A percentile compares a stretch with the other conserved stretches of the same genome.
Conservation (phyloP, 2,113 vertebrate species). For the Typhlomys cinereus region DNA sequence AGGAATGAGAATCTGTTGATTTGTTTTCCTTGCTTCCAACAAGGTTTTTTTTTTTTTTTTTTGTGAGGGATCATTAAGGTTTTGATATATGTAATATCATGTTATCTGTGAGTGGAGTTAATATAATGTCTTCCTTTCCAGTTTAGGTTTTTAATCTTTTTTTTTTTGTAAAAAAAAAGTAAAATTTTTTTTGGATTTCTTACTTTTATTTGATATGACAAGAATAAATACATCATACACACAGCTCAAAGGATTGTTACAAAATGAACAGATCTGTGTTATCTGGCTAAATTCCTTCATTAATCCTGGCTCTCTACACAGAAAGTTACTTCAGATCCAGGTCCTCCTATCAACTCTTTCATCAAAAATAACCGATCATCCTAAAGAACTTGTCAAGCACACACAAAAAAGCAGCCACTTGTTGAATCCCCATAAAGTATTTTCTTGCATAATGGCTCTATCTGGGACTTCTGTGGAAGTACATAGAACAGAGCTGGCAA, state of each 20-base stretch:
- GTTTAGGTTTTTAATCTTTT: no score
- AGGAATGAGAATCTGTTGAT: background rate
- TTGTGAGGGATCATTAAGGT: background rate
- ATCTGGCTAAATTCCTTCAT: background rate
- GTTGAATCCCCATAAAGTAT: background rate
- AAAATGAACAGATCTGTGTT: conserved; percentile 3
- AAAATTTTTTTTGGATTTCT: no score
- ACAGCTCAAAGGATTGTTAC: no score
- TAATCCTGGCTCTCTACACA: background rate
- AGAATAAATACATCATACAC: no score
- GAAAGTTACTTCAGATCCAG: background rate
- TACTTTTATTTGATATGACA: background rate
- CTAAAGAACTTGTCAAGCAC: background rate
- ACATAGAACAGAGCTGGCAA: background rate
- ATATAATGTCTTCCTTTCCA: background rate
- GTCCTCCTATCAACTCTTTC: background rate
- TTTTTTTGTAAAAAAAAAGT: no score
- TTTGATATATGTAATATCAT: background rate
- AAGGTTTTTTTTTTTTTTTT: no score
- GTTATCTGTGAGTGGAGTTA: background rate
- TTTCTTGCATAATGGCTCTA: background rate
- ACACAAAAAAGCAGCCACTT: no score
- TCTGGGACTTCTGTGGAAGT: background rate
- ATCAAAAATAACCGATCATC: background rate
- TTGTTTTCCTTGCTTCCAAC: background rate